Evolutionary conservation across 2,113 vertebrate genomes (phyloP).

Genomic region (Riparia riparia): DNA sequence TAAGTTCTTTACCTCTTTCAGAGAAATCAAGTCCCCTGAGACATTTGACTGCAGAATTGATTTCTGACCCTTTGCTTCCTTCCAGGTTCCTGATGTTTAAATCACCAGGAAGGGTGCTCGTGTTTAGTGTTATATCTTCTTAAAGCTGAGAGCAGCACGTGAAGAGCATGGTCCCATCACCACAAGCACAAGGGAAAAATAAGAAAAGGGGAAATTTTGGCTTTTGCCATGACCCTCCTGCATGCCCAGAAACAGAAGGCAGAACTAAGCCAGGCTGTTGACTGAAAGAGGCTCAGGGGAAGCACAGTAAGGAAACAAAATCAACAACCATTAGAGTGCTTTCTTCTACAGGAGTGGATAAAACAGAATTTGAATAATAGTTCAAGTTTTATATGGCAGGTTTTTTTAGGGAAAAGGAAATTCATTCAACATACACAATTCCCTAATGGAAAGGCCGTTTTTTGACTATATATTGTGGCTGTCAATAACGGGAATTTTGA

Average conservation of each 20-base stretch:
- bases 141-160: not conserved
- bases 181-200: not conserved
- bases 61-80: slow-evolving; percentile 36
- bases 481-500: not conserved
- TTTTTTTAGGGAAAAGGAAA: not conserved
- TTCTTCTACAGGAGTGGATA: not conserved
- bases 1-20: not conserved
- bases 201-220: not conserved
- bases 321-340: not conserved
- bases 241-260: not conserved
- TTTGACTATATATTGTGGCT: not conserved
- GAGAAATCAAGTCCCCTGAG: not conserved
- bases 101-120: not conserved
- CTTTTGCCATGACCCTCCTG: not conserved
- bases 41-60: slow-evolving; percentile 25
- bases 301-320: not conserved
- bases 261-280: not conserved
- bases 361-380: not conserved
- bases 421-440: not conserved
- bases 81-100: not conserved
- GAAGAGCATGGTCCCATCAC: not conserved
- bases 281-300: not conserved
- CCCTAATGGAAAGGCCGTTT: not conserved
- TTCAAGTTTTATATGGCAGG: not conserved
- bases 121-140: not conserved